Base-by-base conservation (phyloP, 1,140 invertebrate species). In the Drosophila repletoides region DNA sequence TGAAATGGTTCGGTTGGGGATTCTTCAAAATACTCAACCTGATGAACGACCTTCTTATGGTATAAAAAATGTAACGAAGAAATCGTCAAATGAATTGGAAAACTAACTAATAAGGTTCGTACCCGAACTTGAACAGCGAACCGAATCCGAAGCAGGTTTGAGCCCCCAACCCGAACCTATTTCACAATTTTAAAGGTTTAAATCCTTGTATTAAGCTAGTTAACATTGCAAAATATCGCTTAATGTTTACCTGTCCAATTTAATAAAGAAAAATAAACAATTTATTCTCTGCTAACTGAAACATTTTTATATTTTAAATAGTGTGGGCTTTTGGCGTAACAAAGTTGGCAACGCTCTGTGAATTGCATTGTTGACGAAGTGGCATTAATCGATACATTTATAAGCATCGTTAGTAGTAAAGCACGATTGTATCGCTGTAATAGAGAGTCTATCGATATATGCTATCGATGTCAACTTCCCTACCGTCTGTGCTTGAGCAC, bases 211-310 rank as follows among this genome's bases (percentile, higher is more conserved):
- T n/a, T n/a, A n/a, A n/a, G n/a, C n/a, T n/a, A n/a, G n/a, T n/a
- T n/a, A n/a, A n/a, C 41, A 40, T 51, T 52, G 58, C 63, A 73
- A 46, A 79, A 68, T 69, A 66, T 64, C 48, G 58, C 58, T 81
- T 67, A 72, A 81, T 45, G 55, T 81, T 73, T 55, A 66, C 49
- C 60, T 52, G 56, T 63, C 33, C 34, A 59, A 68, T 49, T 26
- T 43, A 71, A 61, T 75, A 64, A 41, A 12, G 34, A n/a, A n/a
- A n/a, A 72, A 66, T 70, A 83, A 63, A 76, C 26, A 71, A 71
- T 80, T 71, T 61, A 76, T 80, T 79, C 60, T 71, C 66, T 41
- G 28, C 19, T 43, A 28, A 17, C 15, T 2, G 21, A 10, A 19
- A 14, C 12, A n/a, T 7, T 22, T 5, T 17, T 12, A n/a, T n/a